Conservation (phyloP, 2,797 vertebrate genomes). For the Tragopan temminckii region DNA sequence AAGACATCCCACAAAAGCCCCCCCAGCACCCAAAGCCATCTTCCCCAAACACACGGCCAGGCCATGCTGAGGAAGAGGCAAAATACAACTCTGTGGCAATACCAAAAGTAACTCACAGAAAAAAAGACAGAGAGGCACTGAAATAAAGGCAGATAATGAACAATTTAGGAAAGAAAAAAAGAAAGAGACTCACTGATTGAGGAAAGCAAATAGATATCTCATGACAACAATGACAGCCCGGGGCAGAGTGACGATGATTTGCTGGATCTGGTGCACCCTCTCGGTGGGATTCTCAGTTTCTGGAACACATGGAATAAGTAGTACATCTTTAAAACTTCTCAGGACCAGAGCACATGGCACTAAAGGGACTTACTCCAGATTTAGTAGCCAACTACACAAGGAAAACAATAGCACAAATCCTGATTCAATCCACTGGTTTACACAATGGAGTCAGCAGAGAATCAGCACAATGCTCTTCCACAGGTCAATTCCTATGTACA, state of each 20-base stretch:
- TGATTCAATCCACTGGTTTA: background rate
- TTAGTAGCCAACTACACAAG: background rate
- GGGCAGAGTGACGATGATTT: slow-evolving; percentile 91
- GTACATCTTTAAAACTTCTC: background rate
- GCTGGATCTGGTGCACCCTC: slow-evolving; percentile 94
- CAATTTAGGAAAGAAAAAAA: background rate
- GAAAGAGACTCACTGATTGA: slow-evolving; percentile 92
- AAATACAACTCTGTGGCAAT: background rate
- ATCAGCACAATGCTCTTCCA: no score
- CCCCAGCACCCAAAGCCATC: rapidly evolving
- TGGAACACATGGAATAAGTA: slow-evolving; percentile 75
- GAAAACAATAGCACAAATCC: background rate
- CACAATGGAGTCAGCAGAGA: background rate
- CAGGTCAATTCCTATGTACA: rapidly evolving
- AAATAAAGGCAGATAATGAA: background rate
- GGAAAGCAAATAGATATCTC: slow-evolving; percentile 98
- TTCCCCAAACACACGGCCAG: rapidly evolving
- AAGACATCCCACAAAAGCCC: background rate
- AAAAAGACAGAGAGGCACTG: rapidly evolving
- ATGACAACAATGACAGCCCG: slow-evolving; percentile 95
- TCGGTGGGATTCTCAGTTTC: slow-evolving; percentile 92
- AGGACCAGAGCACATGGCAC: background rate
- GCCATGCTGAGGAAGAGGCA: background rate
- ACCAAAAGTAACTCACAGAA: rapidly evolving
- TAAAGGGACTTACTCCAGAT: background rate